Evolutionary conservation across 2,888 invertebrate species (phyloP).

Genomic region (Agrochola lota): DNA sequence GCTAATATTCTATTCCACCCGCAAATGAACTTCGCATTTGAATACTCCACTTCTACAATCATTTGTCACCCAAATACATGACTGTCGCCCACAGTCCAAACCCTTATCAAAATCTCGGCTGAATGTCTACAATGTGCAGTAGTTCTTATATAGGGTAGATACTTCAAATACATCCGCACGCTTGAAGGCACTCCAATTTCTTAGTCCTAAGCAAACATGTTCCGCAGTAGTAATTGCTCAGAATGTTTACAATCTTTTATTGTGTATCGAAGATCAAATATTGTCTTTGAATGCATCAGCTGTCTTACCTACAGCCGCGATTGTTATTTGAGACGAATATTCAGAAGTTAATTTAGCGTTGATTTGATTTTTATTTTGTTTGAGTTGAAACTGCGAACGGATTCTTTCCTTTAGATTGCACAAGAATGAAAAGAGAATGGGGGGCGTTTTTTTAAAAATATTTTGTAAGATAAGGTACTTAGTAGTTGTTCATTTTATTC

Average conservation of each 20-base stretch:
- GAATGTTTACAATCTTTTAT: conserved; percentile 89
- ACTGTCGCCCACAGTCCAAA: conserved; percentile 46
- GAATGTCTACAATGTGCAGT: conserved; percentile 54
- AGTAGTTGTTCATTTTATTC: not conserved
- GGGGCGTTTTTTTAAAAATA: not conserved
- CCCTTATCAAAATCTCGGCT: conserved; percentile 59
- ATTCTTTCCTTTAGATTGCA: conserved; percentile 59
- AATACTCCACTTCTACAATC: conserved; percentile 15
- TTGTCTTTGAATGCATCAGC: conserved; percentile 88
- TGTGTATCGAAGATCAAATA: conserved; percentile 89
- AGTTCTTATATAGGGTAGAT: conserved; percentile 71
- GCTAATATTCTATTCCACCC: not conserved
- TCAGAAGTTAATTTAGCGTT: conserved; percentile 86
- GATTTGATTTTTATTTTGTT: conserved; percentile 79
- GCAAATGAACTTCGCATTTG: conserved; percentile 33
- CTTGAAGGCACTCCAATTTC: conserved; percentile 89
- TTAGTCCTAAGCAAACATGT: conserved; percentile 90
- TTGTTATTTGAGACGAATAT: conserved; percentile 78
- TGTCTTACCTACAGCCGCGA: conserved; percentile 87
- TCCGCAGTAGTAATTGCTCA: conserved; percentile 88
- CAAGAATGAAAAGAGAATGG: conserved; percentile 39
- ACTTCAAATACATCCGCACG: conserved; percentile 87
- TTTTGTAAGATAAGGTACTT: not conserved
- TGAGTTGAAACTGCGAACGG: conserved; percentile 56
- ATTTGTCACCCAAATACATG: conserved; percentile 49